phyloP scores from a whole-genome alignment of 2,888 invertebrate genomes.

The Digitonthophagus gazella region DNA sequence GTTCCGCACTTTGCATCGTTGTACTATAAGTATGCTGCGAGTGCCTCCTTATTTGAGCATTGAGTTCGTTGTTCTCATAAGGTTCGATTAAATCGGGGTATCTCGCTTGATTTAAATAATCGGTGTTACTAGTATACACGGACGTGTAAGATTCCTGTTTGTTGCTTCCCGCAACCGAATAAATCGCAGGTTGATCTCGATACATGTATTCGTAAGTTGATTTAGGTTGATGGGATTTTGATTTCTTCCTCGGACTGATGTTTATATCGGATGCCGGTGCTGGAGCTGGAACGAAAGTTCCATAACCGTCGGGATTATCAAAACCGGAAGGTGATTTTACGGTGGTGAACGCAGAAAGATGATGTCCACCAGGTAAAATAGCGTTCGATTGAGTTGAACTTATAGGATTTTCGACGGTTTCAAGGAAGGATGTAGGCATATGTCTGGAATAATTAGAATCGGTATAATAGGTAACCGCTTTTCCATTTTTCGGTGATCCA shows the following conservation, averaged over 20 bases:
- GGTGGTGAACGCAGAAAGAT: slow-evolving; percentile 57
- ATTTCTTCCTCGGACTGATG: slow-evolving; percentile 54
- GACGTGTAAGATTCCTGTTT: slow-evolving; percentile 70
- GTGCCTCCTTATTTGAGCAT: slow-evolving; percentile 53
- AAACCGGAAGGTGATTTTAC: slow-evolving; percentile 55
- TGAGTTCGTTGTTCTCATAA: slow-evolving; percentile 54
- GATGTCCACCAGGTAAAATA: slow-evolving; percentile 53
- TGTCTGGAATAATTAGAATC: slow-evolving; percentile 30
- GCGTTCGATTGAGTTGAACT: slow-evolving; percentile 36
- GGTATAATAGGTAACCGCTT: slow-evolving; percentile 36
- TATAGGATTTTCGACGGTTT: slow-evolving; percentile 29
- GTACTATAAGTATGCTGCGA: slow-evolving; percentile 60
- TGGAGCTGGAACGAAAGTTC: slow-evolving; percentile 56
- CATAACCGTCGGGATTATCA: slow-evolving; percentile 52
- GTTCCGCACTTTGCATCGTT: slow-evolving; percentile 48
- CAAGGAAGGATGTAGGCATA: slow-evolving; percentile 16
- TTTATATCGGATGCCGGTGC: slow-evolving; percentile 54
- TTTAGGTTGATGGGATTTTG: slow-evolving; percentile 40
- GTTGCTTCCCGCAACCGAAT: slow-evolving; percentile 72
- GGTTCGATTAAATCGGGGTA: slow-evolving; percentile 70
- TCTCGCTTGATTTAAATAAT: slow-evolving; percentile 60
- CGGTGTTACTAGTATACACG: slow-evolving; percentile 68
- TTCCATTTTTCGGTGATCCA: slow-evolving; percentile 67
- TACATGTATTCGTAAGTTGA: slow-evolving; percentile 51
- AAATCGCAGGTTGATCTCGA: slow-evolving; percentile 65